Evolutionary conservation across 2,113 vertebrate species (phyloP).

Genomic region (Eonycteris spelaea): DNA sequence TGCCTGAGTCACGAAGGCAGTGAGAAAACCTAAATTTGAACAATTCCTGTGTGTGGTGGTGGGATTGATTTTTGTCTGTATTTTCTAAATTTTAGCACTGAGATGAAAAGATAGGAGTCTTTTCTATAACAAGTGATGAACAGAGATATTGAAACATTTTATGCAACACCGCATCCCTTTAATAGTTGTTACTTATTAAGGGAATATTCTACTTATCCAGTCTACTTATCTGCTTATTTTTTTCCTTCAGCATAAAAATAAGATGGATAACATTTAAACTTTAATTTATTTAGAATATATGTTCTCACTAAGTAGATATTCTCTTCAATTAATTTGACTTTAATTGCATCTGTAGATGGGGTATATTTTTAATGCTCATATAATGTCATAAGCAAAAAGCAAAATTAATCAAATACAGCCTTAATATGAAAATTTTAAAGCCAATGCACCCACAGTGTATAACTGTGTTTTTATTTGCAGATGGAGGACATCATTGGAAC

Average conservation of each 20-base stretch:
- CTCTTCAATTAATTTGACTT: background rate
- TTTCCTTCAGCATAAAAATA: background rate
- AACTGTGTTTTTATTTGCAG: constrained; percentile 79
- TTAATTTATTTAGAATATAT: background rate
- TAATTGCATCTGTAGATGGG: background rate
- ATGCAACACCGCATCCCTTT: background rate
- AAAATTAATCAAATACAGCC: background rate
- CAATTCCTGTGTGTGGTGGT: background rate
- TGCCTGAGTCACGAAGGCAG: background rate
- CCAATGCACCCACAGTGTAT: background rate
- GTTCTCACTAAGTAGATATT: background rate
- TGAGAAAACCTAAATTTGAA: background rate
- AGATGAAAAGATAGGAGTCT: background rate
- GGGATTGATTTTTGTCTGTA: background rate
- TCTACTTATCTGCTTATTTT: background rate
- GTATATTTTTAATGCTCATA: background rate
- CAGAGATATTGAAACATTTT: background rate
- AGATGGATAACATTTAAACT: background rate
- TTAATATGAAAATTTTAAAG: background rate
- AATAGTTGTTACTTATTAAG: constrained; percentile 4
- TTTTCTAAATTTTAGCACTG: background rate
- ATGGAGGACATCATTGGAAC: constrained; percentile 94
- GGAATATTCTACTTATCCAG: background rate
- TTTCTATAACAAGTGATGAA: background rate
- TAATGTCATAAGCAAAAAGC: background rate